These are phyloP conservation scores for Dioctria linearis DNA, from an alignment of 2,888 invertebrate species.

Conservation along the genomic window DNA sequence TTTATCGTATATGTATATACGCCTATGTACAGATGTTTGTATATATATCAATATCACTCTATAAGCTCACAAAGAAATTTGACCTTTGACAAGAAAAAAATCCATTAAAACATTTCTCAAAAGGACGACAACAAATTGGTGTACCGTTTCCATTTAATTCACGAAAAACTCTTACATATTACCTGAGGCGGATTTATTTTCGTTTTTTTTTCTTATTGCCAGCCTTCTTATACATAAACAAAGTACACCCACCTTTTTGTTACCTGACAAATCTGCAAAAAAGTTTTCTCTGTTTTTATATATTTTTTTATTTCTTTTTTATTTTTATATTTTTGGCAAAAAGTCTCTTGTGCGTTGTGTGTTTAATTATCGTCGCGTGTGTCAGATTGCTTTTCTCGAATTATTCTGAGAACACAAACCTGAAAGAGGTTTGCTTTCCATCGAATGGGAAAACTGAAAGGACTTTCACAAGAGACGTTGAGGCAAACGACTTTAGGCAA, in stretches of 20 bases:
- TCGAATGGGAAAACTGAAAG: neutral
- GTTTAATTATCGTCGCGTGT: neutral
- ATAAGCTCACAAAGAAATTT: neutral
- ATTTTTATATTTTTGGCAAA: no score
- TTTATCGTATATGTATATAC: no score
- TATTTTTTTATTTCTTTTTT: no score
- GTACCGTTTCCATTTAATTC: neutral
- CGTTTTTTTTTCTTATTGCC: neutral
- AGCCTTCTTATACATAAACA: neutral
- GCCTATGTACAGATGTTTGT: no score
- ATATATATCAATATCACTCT: neutral
- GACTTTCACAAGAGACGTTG: neutral
- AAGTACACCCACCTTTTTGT: neutral
- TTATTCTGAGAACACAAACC: neutral
- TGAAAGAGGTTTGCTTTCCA: neutral
- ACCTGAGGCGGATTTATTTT: conserved; percentile 24
- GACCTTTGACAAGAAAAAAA: neutral
- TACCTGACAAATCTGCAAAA: neutral
- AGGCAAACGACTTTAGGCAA: neutral
- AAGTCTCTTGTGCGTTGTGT: neutral
- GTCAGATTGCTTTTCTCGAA: neutral
- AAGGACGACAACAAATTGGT: conserved; percentile 19
- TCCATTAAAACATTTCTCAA: neutral
- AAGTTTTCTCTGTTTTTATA: neutral
- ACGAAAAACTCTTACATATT: conserved; percentile 9